phyloP scores from a whole-genome alignment of 2,888 invertebrate species.

The Cinara cedri region DNA sequence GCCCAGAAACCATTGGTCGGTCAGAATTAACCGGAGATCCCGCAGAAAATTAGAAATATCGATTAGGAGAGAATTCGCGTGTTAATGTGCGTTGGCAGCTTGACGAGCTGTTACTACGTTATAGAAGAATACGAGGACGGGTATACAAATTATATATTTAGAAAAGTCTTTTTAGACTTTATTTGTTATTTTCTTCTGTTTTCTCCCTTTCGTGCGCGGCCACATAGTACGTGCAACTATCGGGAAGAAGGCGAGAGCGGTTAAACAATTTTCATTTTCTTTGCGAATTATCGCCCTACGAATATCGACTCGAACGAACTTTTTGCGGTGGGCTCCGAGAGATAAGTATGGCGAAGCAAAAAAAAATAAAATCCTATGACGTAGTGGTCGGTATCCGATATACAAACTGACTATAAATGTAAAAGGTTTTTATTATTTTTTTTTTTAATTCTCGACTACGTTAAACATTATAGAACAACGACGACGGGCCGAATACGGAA shows the following conservation, averaged over 20 bases:
- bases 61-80: constrained; percentile 27
- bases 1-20: too few relatives aligned
- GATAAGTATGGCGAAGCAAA: background rate
- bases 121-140: too few relatives aligned
- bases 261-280: constrained; percentile 17
- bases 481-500: background rate
- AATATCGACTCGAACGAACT: constrained; percentile 36
- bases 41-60: constrained; percentile 29
- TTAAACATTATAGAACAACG: too few relatives aligned
- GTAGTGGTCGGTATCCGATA: background rate
- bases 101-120: too few relatives aligned
- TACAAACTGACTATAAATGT: background rate
- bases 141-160: too few relatives aligned
- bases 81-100: constrained; percentile 33
- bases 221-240: background rate
- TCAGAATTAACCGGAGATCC: too few relatives aligned
- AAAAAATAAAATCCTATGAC: constrained; percentile 33
- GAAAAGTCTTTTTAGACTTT: too few relatives aligned
- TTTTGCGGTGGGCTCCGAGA: constrained; percentile 12
- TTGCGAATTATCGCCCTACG: constrained; percentile 19
- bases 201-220: background rate
- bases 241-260: too few relatives aligned
- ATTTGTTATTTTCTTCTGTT: constrained; percentile 19
- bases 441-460: too few relatives aligned
- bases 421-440: too few relatives aligned